A percentile compares a stretch with the other conserved stretches of the same genome.
Evolutionary conservation across 1,140 invertebrate genomes (phyloP).

Genomic region (Camponotus pennsylvanicus): DNA sequence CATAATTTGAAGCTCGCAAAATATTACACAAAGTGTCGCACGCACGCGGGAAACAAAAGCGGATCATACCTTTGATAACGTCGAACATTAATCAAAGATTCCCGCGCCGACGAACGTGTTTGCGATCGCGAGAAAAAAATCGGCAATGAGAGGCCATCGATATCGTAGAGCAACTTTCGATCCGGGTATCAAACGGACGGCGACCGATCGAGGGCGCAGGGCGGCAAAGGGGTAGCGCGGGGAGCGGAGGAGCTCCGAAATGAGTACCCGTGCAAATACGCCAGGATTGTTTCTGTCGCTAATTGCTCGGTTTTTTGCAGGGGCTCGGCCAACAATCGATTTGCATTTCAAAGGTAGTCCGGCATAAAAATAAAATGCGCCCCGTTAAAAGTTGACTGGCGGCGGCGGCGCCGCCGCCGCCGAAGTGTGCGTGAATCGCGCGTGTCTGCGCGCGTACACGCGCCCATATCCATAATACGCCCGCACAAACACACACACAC

Average conservation of each 20-base stretch:
- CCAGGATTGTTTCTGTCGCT: constrained; percentile 81
- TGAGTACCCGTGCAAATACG: constrained; percentile 82
- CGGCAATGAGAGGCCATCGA: constrained; percentile 68
- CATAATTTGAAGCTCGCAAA: not conserved
- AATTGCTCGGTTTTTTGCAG: constrained; percentile 80
- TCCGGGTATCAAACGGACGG: constrained; percentile 69
- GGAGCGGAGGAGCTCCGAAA: constrained; percentile 76
- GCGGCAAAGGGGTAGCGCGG: constrained; percentile 18
- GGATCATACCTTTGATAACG: constrained; percentile 14
- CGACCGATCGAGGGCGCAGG: constrained; percentile 41
- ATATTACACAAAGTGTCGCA: constrained; percentile 7
- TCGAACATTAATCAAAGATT: constrained; percentile 73
- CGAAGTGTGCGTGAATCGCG: constrained; percentile 66
- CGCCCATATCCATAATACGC: constrained; percentile 51
- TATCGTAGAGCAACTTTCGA: constrained; percentile 77
- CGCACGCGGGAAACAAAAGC: not conserved
- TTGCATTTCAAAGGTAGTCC: constrained; percentile 82
- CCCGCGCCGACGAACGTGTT: constrained; percentile 49
- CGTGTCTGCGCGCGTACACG: constrained; percentile 52
- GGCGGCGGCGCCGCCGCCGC: constrained; percentile 51
- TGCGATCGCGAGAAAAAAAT: constrained; percentile 73
- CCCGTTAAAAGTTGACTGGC: constrained; percentile 77
- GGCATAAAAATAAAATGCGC: constrained; percentile 79
- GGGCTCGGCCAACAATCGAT: constrained; percentile 78
- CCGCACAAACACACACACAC: not conserved